A percentile compares a stretch with the other conserved stretches of the same genome.
Conservation (phyloP, 2,797 vertebrate species). For the Hydrocynus forskahlii region DNA sequence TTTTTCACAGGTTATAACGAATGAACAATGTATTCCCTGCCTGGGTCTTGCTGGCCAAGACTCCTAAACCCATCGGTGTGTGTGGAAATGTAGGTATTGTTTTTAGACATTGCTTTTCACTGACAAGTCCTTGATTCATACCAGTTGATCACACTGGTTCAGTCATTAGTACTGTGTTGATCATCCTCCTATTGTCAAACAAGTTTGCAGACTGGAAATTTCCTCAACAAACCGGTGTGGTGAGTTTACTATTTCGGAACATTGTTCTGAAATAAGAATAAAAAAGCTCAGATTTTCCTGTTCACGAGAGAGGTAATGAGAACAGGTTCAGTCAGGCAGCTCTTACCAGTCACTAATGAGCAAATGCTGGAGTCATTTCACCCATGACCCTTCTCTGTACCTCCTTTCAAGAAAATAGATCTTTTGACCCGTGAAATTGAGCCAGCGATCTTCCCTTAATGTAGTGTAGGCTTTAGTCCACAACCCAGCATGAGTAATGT, state of each 20-base stretch:
- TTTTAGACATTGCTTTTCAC: slow-evolving; percentile 1
- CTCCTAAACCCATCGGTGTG: too few species aligned
- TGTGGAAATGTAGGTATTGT: too few species aligned
- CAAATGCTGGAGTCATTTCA: slow-evolving; percentile 71
- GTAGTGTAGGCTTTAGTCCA: neutral
- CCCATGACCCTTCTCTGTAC: slow-evolving; percentile 73
- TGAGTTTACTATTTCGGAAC: neutral
- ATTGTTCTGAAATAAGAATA: slow-evolving; percentile 64
- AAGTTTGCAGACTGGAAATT: neutral
- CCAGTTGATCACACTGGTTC: neutral
- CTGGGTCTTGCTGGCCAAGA: too few species aligned
- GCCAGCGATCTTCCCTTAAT: slow-evolving; percentile 30
- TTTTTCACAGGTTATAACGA: too few species aligned
- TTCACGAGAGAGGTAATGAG: slow-evolving; percentile 17
- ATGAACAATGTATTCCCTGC: too few species aligned
- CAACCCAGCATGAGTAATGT: neutral
- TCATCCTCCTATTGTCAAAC: neutral
- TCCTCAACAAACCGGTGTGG: neutral
- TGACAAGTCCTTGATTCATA: neutral
- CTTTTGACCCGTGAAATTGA: slow-evolving; percentile 76
- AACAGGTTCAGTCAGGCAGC: slow-evolving; percentile 3
- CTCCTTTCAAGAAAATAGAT: slow-evolving; percentile 68
- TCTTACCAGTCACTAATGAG: slow-evolving; percentile 74
- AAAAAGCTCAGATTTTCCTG: slow-evolving; percentile 52
- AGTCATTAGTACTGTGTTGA: neutral